Conservation (phyloP, 2,113 vertebrate species). For the Bolborhynchus lineola region DNA sequence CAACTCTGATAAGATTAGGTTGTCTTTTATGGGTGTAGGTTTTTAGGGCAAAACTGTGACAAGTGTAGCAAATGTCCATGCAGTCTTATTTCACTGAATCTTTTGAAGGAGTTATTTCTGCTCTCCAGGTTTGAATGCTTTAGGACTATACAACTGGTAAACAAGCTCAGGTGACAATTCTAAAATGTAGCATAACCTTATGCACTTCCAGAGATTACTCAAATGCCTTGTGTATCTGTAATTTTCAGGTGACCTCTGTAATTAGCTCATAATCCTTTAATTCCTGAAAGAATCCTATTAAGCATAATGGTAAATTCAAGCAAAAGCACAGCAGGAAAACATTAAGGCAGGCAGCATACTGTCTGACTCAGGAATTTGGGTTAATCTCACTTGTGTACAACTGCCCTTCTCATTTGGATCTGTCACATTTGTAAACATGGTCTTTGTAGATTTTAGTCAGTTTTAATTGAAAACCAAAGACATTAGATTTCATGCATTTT, state of each 20-base stretch:
- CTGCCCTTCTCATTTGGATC: background rate
- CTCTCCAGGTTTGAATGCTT: background rate
- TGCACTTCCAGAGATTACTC: background rate
- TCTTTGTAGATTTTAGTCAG: background rate
- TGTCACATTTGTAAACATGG: background rate
- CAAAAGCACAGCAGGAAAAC: background rate
- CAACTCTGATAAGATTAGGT: background rate
- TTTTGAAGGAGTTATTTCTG: background rate
- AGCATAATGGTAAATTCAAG: background rate
- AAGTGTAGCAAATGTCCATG: background rate
- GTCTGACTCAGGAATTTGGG: background rate
- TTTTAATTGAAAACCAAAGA: slow-evolving; percentile 36
- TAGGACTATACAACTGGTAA: background rate
- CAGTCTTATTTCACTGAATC: background rate
- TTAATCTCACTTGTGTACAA: background rate
- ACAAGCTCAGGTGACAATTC: background rate
- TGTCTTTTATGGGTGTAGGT: background rate
- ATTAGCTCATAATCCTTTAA: background rate
- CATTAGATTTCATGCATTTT: slow-evolving; percentile 1
- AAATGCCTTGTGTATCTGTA: background rate
- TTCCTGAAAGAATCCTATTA: background rate
- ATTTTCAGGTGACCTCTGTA: background rate
- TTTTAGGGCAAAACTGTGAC: background rate
- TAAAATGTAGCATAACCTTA: background rate
- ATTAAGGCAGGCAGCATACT: background rate